Base-by-base conservation (phyloP, 2,888 invertebrate genomes). In the Dynastes tityus region DNA sequence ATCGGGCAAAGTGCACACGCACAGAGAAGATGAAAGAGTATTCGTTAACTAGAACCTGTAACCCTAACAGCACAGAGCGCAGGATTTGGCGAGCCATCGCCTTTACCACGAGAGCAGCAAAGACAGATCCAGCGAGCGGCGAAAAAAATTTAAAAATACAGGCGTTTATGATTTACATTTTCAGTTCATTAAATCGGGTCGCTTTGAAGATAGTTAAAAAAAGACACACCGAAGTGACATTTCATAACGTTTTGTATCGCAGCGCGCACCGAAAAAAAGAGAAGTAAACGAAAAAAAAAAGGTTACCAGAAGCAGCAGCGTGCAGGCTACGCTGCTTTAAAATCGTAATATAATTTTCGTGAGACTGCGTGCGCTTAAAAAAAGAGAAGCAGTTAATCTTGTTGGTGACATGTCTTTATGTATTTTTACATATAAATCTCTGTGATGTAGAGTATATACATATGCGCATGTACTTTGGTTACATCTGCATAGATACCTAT, bases 121-220 rank as follows among this genome's bases (percentile, higher is more conserved):
- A 74, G 65, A 65, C 27, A 68, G 53, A 53, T 29, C 40, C 40
- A 55, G 49, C 65, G 22, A 49, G 45, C 45, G 2, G 45, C 1
- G 45, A 32, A 70, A 70, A 71, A 77, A 77, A 51, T 63, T 77
- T 70, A 80, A 81, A 82, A 80, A 80, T 78, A 78, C 79, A 55
- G 65, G 80, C 77, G 80, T 79, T 80, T 81, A 81, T 78, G 81
- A 82, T 78, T 79, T 80, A 78, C 82, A 80, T 81, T 81, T 78
- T 82, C 80, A 78, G 79, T 78, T 82, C 82, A 80, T 81, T 82
- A 82, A 80, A 63, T 76, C 77, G 74, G 71, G 58, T 65, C 55
- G 78, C 82, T 82, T 82, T 82, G 82, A 82, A 77, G 81, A 76
- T 67, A 63, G 65, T 78, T 78, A 71, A 78, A 71, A 70, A 71